These are phyloP conservation scores for Peromyscus nudipes DNA, from an alignment of 2,797 vertebrate genomes.

Conservation along the genomic window DNA sequence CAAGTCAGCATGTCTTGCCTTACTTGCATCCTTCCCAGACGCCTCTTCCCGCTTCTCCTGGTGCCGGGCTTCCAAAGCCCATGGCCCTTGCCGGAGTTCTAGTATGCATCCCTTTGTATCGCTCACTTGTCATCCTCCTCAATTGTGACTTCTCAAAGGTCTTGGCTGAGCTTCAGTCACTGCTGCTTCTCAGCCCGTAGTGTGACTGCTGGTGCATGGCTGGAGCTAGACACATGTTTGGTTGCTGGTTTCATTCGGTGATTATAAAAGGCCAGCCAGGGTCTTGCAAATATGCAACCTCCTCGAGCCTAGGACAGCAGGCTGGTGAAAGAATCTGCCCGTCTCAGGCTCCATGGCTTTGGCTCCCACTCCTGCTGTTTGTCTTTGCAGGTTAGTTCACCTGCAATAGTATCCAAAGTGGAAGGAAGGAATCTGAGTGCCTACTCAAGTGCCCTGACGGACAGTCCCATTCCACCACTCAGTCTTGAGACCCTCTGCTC, in stretches of 20 bases:
- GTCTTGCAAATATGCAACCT: too few relatives aligned
- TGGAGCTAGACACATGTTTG: neutral
- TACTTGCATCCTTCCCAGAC: neutral
- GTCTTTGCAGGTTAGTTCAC: neutral
- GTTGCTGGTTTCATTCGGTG: neutral
- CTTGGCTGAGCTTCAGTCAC: neutral
- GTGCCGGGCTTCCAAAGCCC: neutral
- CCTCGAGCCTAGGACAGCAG: neutral
- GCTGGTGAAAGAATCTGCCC: neutral
- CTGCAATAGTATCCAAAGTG: neutral
- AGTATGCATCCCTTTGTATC: neutral
- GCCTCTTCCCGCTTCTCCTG: neutral
- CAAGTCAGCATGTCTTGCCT: neutral
- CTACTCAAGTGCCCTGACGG: neutral
- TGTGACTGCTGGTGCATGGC: neutral
- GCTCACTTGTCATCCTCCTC: neutral
- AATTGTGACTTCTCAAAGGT: neutral
- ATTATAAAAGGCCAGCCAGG: neutral
- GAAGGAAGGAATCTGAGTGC: neutral
- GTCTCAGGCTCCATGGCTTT: neutral
- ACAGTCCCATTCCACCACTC: neutral
- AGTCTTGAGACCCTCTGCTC: neutral
- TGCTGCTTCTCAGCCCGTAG: neutral
- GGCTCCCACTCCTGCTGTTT: neutral
- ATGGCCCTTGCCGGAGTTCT: neutral